Evolutionary conservation across 2,113 vertebrate genomes (phyloP).

Genomic region (Ophiodon elongatus): DNA sequence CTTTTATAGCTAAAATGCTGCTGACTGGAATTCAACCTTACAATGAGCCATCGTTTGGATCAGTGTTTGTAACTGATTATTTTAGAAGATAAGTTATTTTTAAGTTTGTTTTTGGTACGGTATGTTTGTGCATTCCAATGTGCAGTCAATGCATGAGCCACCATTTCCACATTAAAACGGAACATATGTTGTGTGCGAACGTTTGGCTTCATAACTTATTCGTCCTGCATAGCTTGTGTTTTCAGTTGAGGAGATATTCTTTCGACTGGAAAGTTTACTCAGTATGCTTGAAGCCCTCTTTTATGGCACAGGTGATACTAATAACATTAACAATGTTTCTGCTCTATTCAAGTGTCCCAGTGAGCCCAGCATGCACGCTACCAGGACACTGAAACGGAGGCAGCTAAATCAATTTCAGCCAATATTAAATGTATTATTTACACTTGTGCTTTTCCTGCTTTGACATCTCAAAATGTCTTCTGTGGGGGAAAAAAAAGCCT

Average conservation of each 20-base stretch:
- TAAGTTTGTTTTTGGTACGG: not conserved
- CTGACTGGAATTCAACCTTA: not conserved
- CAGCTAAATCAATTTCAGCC: no score
- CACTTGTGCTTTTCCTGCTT: no score
- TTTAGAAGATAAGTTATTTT: not conserved
- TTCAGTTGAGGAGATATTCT: not conserved
- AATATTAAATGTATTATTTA: no score
- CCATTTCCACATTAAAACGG: not conserved
- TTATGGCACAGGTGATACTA: not conserved
- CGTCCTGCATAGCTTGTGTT: not conserved
- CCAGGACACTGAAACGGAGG: no score
- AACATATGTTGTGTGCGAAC: not conserved
- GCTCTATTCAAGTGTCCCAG: no score
- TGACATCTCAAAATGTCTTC: not conserved
- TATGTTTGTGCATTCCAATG: not conserved
- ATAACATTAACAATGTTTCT: not conserved
- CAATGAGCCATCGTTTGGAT: not conserved
- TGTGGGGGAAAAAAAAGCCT: no score
- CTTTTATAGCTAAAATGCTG: conserved; percentile 23
- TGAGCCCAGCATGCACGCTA: no score
- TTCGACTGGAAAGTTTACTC: not conserved
- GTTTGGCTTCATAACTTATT: not conserved
- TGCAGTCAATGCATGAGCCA: not conserved
- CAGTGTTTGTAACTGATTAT: not conserved
- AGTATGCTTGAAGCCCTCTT: not conserved